phyloP scores from a whole-genome alignment of 2,113 vertebrate genomes.

The Actenoides lindsayi region DNA sequence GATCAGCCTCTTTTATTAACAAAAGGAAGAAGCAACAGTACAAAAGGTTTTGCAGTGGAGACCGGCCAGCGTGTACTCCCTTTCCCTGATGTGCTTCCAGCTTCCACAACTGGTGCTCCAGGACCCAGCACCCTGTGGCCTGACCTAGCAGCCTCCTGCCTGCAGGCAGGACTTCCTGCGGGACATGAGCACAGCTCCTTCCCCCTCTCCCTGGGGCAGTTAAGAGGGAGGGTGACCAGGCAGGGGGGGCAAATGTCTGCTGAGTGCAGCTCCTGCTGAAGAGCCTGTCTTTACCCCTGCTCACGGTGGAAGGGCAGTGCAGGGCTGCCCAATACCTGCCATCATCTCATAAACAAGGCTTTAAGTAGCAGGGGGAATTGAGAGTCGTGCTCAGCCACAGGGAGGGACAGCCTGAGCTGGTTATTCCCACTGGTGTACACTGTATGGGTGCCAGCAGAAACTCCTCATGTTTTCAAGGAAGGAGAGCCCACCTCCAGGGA shows the following conservation, averaged over 20 bases:
- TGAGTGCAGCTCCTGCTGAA: background rate
- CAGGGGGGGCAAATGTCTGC: accelerated
- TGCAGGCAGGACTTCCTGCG: background rate
- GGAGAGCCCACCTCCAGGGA: background rate
- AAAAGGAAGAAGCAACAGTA: background rate
- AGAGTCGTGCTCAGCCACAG: background rate
- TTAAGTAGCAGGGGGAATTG: background rate
- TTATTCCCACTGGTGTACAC: background rate
- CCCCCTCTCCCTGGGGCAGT: background rate
- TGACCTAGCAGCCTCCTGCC: background rate
- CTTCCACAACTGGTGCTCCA: accelerated
- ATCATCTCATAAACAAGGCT: background rate
- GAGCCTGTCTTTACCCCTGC: background rate
- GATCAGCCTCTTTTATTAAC: background rate
- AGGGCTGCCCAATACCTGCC: background rate
- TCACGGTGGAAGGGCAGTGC: background rate
- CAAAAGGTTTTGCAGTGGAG: background rate
- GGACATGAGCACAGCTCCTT: background rate
- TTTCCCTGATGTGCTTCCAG: background rate
- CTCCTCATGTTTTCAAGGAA: background rate
- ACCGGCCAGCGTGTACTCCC: accelerated
- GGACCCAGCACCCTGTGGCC: background rate
- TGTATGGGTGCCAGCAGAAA: background rate
- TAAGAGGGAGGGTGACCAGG: background rate
- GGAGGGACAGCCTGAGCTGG: background rate